Base-by-base conservation (phyloP, 2,888 invertebrate genomes). In the Chirona hameri region DNA sequence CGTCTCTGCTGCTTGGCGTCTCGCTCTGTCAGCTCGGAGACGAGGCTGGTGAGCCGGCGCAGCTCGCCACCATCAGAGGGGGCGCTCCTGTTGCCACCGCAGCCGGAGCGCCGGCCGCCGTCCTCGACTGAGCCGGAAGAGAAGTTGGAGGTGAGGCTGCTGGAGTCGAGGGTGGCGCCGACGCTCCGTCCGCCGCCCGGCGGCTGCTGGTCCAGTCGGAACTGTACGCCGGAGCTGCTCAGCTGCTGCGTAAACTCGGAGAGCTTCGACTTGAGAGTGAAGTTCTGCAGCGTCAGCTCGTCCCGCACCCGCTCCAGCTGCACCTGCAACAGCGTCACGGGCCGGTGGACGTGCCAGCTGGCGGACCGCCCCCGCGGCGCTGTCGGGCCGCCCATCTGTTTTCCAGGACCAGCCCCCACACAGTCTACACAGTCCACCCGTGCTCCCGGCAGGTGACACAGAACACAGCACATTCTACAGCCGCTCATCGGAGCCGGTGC, bases 271-370 rank as follows among this genome's bases (percentile, higher is more conserved):
- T 87, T 87, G n/a, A 87, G 85, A 21, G 86, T 86, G 81, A 86
- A 86, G 83, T 87, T 87, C 84, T 87, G 87, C 57, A 87, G 82
- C 27, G 86, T 86, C 65, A 87, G 84, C 83, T 87, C 87, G 84
- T 87, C 86, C 31, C 87, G 84, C 31, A 86, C 86, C 82, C 86
- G 85, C 82, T 87, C 87, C 83, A 87, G 83, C 84, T 87, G 86
- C 31, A 86, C 85, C 87, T 87, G 84, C 39, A 84, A 83, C 31
- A 39, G 29, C 48, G 82, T 21, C 48, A 29, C 46, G 29, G 21
- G n/a, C 21, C 76, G 31, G 24, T 76, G 24, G 76, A 18, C 24
- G 76, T 39, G 72, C 72, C 72, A 72, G 72, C 57, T 57, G 27
- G 14, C 76, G 7, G 39, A 46, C 39, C 21, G 1, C 76, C 24